These are phyloP conservation scores for Varanus komodoensis DNA, from an alignment of 2,113 vertebrate species.

Conservation along the genomic window DNA sequence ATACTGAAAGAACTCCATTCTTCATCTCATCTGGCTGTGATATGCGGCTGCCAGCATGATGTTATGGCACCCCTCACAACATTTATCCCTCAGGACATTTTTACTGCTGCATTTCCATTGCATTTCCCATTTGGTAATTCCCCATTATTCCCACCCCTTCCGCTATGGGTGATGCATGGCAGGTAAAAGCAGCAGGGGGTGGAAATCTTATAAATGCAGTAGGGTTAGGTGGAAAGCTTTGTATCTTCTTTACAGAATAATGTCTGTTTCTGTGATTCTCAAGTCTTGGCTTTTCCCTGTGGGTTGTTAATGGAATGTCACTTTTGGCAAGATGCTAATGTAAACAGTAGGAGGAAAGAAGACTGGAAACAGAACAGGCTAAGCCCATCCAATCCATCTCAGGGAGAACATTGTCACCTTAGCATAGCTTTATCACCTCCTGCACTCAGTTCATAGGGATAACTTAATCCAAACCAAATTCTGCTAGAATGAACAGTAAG, in stretches of 20 bases:
- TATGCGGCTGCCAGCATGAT: background rate
- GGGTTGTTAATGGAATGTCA: constrained; percentile 13
- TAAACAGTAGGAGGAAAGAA: background rate
- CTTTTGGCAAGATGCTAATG: constrained; percentile 1
- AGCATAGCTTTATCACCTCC: background rate
- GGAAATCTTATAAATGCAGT: background rate
- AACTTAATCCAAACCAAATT: background rate
- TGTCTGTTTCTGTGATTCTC: background rate
- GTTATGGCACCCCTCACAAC: background rate
- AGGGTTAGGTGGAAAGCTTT: background rate
- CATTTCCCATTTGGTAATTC: background rate
- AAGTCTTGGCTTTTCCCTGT: background rate
- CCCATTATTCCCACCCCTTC: background rate
- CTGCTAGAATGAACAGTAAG: background rate
- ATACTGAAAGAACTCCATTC: no score
- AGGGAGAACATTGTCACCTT: background rate
- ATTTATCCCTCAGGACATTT: background rate
- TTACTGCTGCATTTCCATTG: background rate
- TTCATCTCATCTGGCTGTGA: background rate
- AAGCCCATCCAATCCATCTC: background rate
- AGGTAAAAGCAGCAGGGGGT: background rate
- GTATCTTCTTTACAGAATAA: background rate
- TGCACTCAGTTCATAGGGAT: background rate
- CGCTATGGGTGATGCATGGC: background rate
- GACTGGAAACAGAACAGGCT: constrained; percentile 2